Evolutionary conservation across 2,797 vertebrate species (phyloP).

Genomic region (Syncerus caffer): DNA sequence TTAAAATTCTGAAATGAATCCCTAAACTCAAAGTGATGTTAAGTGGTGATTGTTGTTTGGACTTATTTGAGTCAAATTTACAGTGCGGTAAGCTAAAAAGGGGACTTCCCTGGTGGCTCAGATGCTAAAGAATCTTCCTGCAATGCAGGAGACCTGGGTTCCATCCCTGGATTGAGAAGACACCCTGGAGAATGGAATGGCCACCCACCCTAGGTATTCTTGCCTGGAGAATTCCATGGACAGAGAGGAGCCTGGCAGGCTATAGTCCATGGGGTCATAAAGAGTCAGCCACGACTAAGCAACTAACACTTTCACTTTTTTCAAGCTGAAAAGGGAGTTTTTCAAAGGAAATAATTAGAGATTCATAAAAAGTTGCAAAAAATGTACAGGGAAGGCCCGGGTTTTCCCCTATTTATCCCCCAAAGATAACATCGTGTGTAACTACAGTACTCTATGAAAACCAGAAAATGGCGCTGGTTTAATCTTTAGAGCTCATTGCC

Average conservation of each 20-base stretch:
- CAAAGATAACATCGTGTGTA: not conserved
- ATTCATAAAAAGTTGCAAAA: slow-evolving; percentile 5
- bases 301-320: not conserved
- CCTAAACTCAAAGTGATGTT: not conserved
- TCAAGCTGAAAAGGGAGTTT: not conserved
- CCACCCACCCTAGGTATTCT: not conserved
- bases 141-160: not conserved
- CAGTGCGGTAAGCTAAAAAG: not conserved
- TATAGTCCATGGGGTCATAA: not conserved
- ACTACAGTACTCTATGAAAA: not conserved
- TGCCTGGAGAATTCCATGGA: not conserved
- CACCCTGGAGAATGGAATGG: not conserved
- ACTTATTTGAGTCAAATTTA: not conserved
- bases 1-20: slow-evolving; percentile 43
- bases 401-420: not conserved
- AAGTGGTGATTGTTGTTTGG: not conserved
- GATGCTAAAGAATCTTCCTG: not conserved
- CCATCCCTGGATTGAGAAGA: not conserved
- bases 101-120: not conserved
- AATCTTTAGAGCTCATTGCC: not conserved
- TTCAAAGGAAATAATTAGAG: not conserved
- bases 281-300: not conserved
- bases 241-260: not conserved
- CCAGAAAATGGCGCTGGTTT: not conserved
- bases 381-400: not conserved